Base-by-base conservation (phyloP, 1,140 invertebrate species). In the Temnothorax nylanderi region DNA sequence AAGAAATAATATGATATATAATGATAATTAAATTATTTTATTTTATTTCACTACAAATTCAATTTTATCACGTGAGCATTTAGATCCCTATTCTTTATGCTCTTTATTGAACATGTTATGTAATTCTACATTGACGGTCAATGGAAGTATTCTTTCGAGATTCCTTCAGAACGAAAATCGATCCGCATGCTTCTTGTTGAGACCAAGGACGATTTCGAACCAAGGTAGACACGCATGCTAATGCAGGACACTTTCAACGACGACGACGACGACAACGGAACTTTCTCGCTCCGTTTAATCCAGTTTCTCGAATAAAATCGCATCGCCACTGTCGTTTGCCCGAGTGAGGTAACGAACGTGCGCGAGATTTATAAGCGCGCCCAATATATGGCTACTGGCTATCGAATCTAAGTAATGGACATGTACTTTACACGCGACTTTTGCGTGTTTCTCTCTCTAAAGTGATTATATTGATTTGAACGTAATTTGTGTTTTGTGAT, bases 251-350 rank as follows among this genome's bases (percentile, higher is more conserved):
- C 92, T 94, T 94, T 93, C 92, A 90, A 91, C 92, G 51, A 69
- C 91, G 91, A 90, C 91, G 32, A 67, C 62, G 92, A 93, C 18
- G 64, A 93, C 93, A 94, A 93, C 92, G 90, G 91, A 94, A 95
- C 94, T 95, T 95, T 95, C 94, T 94, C 93, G 92, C 90, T 94
- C 87, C 62, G 90, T 88, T 94, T 92, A 93, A 94, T 95, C 93
- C 93, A 94, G 93, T 94, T 95, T 94, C 93, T 94, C 93, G 92
- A 94, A 93, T 95, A 94, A 94, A 67, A 94, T 94, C 89, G 89
- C 85, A 75, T 74, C 34, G 69, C 44, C 49, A 11, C 11, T 34
- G 37, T 41, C 32, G 51, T 32, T 69, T 26, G 77, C 26, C 34
- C 69, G n/a, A 84, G 69, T 84, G 80, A 84, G 62, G 54, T 88